Evolutionary conservation across 2,888 invertebrate species (phyloP).

Genomic region (Patella caerulea): DNA sequence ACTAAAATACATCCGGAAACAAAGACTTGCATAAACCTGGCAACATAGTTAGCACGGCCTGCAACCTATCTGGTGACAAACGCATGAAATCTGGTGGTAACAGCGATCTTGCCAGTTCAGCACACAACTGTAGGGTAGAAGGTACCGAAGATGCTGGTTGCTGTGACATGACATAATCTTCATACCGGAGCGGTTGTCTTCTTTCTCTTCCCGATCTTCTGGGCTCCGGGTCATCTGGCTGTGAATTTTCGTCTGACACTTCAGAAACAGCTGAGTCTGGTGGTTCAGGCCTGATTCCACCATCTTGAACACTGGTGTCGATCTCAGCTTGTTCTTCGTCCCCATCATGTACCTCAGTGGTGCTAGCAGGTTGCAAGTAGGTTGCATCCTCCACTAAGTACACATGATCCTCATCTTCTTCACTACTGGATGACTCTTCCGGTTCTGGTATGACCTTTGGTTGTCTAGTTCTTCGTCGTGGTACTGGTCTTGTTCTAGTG

Average conservation of each 20-base stretch:
- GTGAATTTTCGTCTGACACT: not conserved
- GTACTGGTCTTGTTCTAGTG: slow-evolving; percentile 1
- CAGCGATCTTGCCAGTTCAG: not conserved
- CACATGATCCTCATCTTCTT: not conserved
- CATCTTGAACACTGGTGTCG: not conserved
- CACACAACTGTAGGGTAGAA: not conserved
- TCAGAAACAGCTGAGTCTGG: not conserved
- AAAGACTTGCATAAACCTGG: not conserved
- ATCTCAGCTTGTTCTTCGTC: not conserved
- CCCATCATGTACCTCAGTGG: slow-evolving; percentile 3
- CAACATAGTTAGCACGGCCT: not conserved
- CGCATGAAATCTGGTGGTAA: not conserved
- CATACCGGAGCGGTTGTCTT: not conserved
- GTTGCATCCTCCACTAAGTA: slow-evolving; percentile 6
- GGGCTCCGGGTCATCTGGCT: not conserved
- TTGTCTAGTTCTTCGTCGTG: not conserved
- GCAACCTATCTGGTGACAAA: not conserved
- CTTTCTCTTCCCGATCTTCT: not conserved
- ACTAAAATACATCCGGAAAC: not conserved
- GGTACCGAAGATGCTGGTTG: not conserved
- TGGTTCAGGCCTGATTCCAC: not conserved
- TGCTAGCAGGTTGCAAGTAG: slow-evolving; percentile 2
- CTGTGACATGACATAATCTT: not conserved
- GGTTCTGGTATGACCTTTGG: not conserved
- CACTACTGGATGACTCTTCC: slow-evolving; percentile 3